These are phyloP conservation scores for Candoia aspera DNA, from an alignment of 2,113 vertebrate genomes.

Conservation along the genomic window DNA sequence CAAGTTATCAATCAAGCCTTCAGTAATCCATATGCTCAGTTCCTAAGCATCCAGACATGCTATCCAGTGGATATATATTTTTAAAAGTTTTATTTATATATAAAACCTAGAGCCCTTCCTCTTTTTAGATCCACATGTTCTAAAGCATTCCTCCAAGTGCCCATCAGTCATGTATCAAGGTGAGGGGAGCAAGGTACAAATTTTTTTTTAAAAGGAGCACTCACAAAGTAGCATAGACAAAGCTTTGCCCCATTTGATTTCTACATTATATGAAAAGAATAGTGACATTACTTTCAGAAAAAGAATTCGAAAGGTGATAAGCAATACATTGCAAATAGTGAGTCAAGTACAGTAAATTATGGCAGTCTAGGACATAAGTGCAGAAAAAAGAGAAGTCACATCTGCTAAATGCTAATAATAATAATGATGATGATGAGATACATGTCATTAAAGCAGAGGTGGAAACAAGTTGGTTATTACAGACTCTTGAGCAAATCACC, in stretches of 20 bases:
- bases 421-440: neutral
- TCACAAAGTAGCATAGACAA: too few species aligned
- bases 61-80: neutral
- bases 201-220: neutral
- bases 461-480: neutral
- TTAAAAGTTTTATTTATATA: neutral
- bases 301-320: neutral
- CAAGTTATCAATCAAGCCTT: neutral
- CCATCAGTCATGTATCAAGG: neutral
- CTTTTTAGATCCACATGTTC: neutral
- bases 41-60: neutral
- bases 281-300: neutral
- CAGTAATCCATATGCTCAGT: too few species aligned
- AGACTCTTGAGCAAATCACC: neutral
- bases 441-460: neutral
- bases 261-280: neutral
- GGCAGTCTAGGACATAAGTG: neutral
- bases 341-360: neutral
- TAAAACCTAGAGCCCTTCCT: neutral
- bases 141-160: neutral
- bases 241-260: neutral
- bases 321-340: neutral
- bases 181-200: neutral
- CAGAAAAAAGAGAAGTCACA: neutral
- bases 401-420: neutral